Evolutionary conservation across 2,797 vertebrate species (phyloP), one percentile per base, ranked within the genome.

Genomic region (Apodemus agrarius): DNA sequence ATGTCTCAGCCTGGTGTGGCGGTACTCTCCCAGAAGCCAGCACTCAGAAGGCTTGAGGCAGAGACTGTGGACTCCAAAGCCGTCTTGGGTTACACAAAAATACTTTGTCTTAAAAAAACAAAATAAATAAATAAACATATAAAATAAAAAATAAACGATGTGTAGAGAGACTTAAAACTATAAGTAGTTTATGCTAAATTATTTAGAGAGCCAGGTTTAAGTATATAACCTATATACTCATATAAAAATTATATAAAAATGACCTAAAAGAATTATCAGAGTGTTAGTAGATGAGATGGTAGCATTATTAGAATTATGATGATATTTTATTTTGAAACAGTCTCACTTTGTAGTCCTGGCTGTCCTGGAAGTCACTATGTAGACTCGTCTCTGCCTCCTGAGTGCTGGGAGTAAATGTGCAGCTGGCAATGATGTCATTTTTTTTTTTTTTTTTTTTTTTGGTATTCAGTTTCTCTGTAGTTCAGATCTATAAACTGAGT

Each of bases 361-460:
- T 63, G 37, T 10, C 59, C 37, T 83, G 37, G 26, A 43, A 63
- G 37, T 43, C 26, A 24, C 22, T 83, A 6, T 6, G 37, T 83
- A 43, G 26, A 43, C 57, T 16, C 29, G 37, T 17, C 80, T 82
- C 24, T 43, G 52, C 57, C 37, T 63, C 54, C 57, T 31, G 37
- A 43, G 12, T 31, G 24, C 57, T 83, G 31, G 49, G 31, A 80
- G 54, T 80, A 80, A n/a, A 80, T 14, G 52, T 81, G 26, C 9
- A 12, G 16, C 26, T 63, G 59, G 59, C 24, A 17, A 17, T 11
- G 26, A 89, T 87, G 87, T 59, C 5, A 59, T 92, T 86, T 92
- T n/a, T 84, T 93, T 86, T 92, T n/a, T 84, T 93, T 92, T 86
- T 92, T n/a, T 84, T 93, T 92, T 86, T 92, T n/a, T 84, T 92